Evolutionary conservation across 1,140 invertebrate species (phyloP).

Genomic region (Eupristina koningsbergeri): DNA sequence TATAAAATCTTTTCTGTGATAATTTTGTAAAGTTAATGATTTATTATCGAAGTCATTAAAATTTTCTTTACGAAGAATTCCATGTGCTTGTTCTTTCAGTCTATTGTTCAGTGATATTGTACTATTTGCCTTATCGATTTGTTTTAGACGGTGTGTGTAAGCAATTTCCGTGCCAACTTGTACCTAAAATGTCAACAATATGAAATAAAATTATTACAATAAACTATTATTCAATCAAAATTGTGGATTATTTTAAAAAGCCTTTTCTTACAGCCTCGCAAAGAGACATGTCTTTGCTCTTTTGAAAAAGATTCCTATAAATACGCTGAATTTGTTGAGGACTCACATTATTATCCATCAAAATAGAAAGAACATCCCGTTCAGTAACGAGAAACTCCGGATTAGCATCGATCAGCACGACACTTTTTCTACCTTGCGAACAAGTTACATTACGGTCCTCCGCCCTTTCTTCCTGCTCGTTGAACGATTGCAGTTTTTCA

Average conservation of each 20-base stretch:
- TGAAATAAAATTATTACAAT: not conserved
- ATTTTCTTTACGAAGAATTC: slow-evolving; percentile 37
- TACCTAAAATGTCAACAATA: slow-evolving; percentile 8
- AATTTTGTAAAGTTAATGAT: not conserved
- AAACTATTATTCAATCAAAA: not conserved
- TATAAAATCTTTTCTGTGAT: not conserved
- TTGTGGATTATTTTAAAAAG: not conserved
- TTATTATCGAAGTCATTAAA: slow-evolving; percentile 1
- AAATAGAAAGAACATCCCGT: slow-evolving; percentile 62
- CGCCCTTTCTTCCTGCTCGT: slow-evolving; percentile 16
- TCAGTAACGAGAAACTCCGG: slow-evolving; percentile 64
- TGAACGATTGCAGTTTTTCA: slow-evolving; percentile 58
- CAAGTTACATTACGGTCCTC: not conserved
- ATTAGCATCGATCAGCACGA: slow-evolving; percentile 64
- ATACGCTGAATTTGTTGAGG: slow-evolving; percentile 63
- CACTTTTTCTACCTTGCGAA: slow-evolving; percentile 52
- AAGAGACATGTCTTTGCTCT: slow-evolving; percentile 59
- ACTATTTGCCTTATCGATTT: slow-evolving; percentile 14
- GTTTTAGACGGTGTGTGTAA: slow-evolving; percentile 2
- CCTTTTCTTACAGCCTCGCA: slow-evolving; percentile 32
- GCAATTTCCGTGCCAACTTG: slow-evolving; percentile 41
- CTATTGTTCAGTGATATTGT: not conserved
- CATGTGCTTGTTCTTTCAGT: not conserved
- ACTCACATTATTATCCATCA: slow-evolving; percentile 65
- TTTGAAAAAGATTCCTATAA: slow-evolving; percentile 60